Conservation (phyloP, 2,113 vertebrate genomes). For the Syngnathoides biaculeatus region DNA sequence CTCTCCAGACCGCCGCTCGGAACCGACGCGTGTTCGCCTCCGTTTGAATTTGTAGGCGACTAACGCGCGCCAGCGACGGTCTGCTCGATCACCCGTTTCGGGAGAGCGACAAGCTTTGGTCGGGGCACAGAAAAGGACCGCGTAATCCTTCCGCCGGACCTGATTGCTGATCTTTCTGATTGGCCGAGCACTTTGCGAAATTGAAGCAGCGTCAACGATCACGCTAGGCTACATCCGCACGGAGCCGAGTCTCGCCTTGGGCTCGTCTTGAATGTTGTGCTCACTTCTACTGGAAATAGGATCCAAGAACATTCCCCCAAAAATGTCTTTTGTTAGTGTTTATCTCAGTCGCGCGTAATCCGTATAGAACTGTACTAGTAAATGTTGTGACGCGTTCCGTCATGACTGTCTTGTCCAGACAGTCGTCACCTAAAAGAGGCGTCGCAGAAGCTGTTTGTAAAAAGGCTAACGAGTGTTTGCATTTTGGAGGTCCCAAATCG, state of each 20-base stretch:
- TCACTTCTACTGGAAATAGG: too few species aligned
- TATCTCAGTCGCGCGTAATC: background rate
- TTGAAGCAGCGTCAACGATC: background rate
- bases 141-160: conserved; percentile 28
- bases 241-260: too few species aligned
- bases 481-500: too few species aligned
- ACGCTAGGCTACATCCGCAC: background rate
- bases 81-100: conserved; percentile 26
- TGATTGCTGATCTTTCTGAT: conserved; percentile 45
- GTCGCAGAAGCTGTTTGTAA: too few species aligned
- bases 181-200: conserved; percentile 21
- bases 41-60: too few species aligned
- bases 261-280: too few species aligned
- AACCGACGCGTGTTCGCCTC: conserved; percentile 28
- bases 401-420: background rate
- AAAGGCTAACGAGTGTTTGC: too few species aligned
- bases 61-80: conserved; percentile 24
- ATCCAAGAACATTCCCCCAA: too few species aligned
- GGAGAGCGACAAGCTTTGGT: conserved; percentile 43
- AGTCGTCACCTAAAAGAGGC: too few species aligned
- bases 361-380: background rate
- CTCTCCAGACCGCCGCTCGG: conserved; percentile 36
- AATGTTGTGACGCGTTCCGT: background rate
- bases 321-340: too few species aligned
- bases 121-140: conserved; percentile 26